Evolutionary conservation across 2,113 vertebrate species (phyloP).

Genomic region (Gymnocephalus cernua): DNA sequence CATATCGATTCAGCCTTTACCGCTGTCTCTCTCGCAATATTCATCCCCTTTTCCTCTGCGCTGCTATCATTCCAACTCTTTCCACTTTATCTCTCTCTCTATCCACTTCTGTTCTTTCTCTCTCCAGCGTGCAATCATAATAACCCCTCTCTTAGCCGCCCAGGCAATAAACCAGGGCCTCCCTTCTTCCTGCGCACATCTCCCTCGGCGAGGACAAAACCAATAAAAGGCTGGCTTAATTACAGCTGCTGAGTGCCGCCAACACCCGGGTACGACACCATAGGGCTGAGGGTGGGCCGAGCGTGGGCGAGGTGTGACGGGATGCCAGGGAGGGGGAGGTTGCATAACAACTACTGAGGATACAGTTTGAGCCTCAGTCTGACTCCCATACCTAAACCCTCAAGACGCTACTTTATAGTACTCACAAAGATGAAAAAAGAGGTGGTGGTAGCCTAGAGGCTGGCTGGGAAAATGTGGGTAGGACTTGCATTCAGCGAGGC

Average conservation of each 20-base stretch:
- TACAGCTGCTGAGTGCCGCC: conserved; percentile 74
- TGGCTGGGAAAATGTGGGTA: conserved; percentile 35
- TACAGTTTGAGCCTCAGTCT: conserved; percentile 26
- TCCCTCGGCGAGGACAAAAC: conserved; percentile 80
- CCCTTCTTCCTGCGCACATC: conserved; percentile 65
- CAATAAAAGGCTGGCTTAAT: conserved; percentile 81
- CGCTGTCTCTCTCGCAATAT: conserved; percentile 54
- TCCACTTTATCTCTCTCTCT: conserved; percentile 49
- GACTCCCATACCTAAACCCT: conserved; percentile 48
- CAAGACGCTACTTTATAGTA: conserved; percentile 49
- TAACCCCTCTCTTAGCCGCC: conserved; percentile 71
- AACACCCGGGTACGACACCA: conserved; percentile 61
- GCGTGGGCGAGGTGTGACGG: conserved; percentile 49
- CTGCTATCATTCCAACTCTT: conserved; percentile 58
- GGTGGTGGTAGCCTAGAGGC: conserved; percentile 31
- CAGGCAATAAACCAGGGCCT: conserved; percentile 78
- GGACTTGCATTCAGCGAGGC: conserved; percentile 32
- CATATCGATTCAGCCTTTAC: conserved; percentile 61
- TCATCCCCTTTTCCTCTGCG: conserved; percentile 47
- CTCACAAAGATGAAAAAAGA: conserved; percentile 48
- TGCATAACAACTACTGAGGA: conserved; percentile 32
- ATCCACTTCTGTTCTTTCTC: conserved; percentile 31
- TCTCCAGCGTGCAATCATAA: conserved; percentile 70
- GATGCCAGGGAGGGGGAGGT: conserved; percentile 5
- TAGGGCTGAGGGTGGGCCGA: conserved; percentile 58